Conservation (phyloP, 2,888 invertebrate genomes). For the Endomychus coccineus region DNA sequence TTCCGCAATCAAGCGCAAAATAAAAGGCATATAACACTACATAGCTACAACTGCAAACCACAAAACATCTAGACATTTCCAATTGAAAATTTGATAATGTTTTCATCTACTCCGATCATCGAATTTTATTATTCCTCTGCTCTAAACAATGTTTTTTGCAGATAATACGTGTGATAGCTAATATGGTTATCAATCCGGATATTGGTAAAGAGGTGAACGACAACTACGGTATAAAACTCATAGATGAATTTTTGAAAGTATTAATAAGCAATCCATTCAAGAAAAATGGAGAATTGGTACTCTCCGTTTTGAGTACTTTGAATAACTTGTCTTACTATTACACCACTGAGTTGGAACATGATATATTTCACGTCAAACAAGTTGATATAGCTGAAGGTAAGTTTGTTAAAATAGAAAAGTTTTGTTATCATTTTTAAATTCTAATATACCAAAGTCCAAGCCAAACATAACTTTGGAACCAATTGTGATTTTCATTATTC, state of each 20-base stretch:
- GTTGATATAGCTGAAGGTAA: constrained; percentile 46
- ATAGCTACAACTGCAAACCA: too few relatives aligned
- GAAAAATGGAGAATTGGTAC: constrained; percentile 64
- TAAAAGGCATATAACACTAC: too few relatives aligned
- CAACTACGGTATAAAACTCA: constrained; percentile 37
- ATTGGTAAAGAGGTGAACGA: constrained; percentile 62
- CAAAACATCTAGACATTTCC: too few relatives aligned
- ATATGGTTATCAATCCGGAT: constrained; percentile 69
- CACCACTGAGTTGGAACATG: constrained; percentile 41
- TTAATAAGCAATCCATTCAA: constrained; percentile 45
- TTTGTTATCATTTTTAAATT: neutral
- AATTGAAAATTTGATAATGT: too few relatives aligned
- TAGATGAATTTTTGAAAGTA: constrained; percentile 44
- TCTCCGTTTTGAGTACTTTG: constrained; percentile 71
- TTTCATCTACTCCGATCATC: too few relatives aligned
- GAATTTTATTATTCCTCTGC: constrained; percentile 3
- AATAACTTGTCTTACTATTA: constrained; percentile 80
- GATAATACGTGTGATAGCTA: constrained; percentile 78
- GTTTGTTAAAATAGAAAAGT: constrained; percentile 3
- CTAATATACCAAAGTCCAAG: too few relatives aligned
- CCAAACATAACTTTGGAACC: too few relatives aligned
- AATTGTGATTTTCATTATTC: too few relatives aligned
- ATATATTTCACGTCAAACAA: constrained; percentile 46
- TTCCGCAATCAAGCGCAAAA: too few relatives aligned
- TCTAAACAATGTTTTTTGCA: constrained; percentile 30